A percentile compares a stretch with the other conserved stretches of the same genome.
Conservation (phyloP, 2,113 vertebrate species). For the Sinocyclocheilus grahami region DNA sequence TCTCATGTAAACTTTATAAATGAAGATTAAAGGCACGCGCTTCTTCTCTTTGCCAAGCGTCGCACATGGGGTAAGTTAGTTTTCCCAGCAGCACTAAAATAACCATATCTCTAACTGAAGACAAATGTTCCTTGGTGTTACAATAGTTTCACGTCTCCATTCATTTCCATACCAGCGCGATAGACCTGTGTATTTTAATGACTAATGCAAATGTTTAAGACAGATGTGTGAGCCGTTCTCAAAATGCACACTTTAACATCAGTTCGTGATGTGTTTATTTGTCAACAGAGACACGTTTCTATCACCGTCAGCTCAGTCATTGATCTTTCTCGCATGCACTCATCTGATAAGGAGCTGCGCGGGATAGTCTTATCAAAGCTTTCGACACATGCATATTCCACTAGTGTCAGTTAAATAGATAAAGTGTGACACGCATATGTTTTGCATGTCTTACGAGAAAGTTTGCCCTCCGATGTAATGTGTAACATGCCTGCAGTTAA, state of each 20-base stretch:
- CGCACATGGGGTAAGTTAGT: constrained; percentile 75
- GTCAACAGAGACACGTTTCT: constrained; percentile 19
- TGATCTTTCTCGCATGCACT: neutral
- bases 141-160: neutral
- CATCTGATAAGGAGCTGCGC: neutral
- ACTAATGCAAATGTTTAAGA: neutral
- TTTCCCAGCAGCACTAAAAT: neutral
- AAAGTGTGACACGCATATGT: neutral
- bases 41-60: constrained; percentile 43
- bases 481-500: constrained; percentile 62
- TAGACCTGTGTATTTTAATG: neutral
- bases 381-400: constrained; percentile 20
- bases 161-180: neutral
- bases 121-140: too few species aligned
- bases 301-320: neutral
- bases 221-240: neutral
- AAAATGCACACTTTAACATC: neutral
- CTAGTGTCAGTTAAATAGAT: neutral
- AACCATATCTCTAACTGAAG: neutral
- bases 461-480: constrained; percentile 49
- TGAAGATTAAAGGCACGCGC: constrained; percentile 44
- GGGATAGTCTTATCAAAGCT: constrained; percentile 13
- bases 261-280: neutral
- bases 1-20: constrained; percentile 61
- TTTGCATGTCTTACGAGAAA: neutral